Base-by-base conservation (phyloP, 2,888 invertebrate genomes). In the Drosophila maculinotata region DNA sequence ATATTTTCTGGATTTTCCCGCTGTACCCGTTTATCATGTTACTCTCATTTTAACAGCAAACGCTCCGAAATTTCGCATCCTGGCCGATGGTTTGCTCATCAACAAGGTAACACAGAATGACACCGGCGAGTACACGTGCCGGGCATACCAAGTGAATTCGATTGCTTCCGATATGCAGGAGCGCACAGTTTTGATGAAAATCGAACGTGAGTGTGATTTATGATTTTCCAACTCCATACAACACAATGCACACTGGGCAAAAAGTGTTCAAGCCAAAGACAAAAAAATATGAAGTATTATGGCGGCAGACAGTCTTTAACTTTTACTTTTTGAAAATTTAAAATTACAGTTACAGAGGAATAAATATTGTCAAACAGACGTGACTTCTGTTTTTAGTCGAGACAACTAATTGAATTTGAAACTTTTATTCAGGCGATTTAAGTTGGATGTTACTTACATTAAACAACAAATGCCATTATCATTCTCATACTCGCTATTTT, bases 41-140 rank as follows among this genome's bases (percentile, higher is more conserved):
- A 51, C 31, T 48, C 31, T 57, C 33, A 64, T 63, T 79, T 52
- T 70, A 51, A 38, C 66, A 75, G 81, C 72, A 39, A 69, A 74
- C 58, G 74, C 65, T 56, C 74, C 91, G 25, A 93, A 92, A 88
- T 93, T 92, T 78, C 89, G 91, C 66, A 90, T 92, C 77, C 90
- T 93, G 69, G 93, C 92, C 64, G 93, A 93, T 87, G 94, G 94
- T 63, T 91, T 94, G 72, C 89, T 92, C 77, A 93, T 94, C 84
- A 91, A 91, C 82, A 93, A 93, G 80, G 93, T 93, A 57, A 92
- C 92, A 33, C 91, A 92, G 72, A 91, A 91, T 59, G 93, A 94
- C 88, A 92, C 92, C 70, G 93, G 93, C 74, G 92, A 92, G 76
- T 94, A 93, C 90, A 92, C 92, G 74, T 94, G 94, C 89, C 92